phyloP scores from a whole-genome alignment of 2,888 invertebrate genomes.

The Coleophora deauratella region DNA sequence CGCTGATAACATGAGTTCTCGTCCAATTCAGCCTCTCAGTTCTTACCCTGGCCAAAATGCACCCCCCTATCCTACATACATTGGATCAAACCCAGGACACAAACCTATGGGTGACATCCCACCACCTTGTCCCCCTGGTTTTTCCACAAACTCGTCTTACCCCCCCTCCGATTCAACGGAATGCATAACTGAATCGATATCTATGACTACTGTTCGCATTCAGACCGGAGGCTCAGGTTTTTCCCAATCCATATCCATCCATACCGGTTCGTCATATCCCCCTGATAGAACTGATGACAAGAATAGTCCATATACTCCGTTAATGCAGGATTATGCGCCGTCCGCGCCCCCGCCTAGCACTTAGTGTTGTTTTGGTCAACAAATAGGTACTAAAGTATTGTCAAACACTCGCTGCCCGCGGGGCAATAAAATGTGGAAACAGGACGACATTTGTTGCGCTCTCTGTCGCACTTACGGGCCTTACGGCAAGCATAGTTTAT shows the following conservation, averaged over 20 bases:
- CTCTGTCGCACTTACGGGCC: too few species aligned
- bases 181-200: neutral
- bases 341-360: conserved; percentile 4
- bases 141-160: neutral
- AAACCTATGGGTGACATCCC: neutral
- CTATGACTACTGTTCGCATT: neutral
- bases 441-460: too few species aligned
- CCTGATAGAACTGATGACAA: neutral
- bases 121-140: neutral
- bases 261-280: neutral
- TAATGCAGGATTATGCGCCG: neutral
- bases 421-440: too few species aligned
- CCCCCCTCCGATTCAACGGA: neutral
- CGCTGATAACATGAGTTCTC: neutral
- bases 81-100: neutral
- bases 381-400: too few species aligned
- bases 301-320: neutral
- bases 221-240: neutral
- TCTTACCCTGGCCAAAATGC: neutral
- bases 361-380: too few species aligned
- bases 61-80: too few species aligned
- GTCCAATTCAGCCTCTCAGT: neutral
- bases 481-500: too few species aligned
- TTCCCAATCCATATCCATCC: neutral
- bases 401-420: too few species aligned